These are phyloP conservation scores for Hirudinaria manillensis DNA, from an alignment of 2,888 invertebrate genomes.

Conservation along the genomic window DNA sequence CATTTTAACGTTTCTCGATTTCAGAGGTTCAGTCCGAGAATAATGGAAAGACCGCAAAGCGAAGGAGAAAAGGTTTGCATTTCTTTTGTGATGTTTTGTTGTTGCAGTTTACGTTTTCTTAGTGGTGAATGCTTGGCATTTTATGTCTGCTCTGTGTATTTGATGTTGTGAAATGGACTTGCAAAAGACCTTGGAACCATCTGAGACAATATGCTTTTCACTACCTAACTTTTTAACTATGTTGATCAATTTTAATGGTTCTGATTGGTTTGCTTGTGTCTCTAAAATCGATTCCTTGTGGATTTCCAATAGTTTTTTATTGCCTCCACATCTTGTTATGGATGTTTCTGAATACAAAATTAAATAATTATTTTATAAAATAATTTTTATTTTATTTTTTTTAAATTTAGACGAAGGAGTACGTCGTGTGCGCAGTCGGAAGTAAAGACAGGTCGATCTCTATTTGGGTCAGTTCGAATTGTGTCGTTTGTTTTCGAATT, in stretches of 20 bases:
- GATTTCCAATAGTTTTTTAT: conserved; percentile 1
- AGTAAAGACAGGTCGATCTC: conserved; percentile 71
- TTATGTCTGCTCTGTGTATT: too few species aligned
- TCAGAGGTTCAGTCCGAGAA: conserved; percentile 82
- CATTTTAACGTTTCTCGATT: not conserved
- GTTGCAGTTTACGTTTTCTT: too few species aligned
- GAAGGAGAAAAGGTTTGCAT: conserved; percentile 43
- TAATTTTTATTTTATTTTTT: not conserved
- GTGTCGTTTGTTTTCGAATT: not conserved
- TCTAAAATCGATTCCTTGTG: too few species aligned
- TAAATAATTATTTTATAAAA: not conserved
- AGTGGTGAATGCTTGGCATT: not conserved
- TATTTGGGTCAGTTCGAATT: conserved; percentile 33
- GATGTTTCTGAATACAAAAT: too few species aligned
- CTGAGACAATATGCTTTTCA: too few species aligned
- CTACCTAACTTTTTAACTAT: too few species aligned
- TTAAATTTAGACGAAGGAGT: conserved; percentile 37
- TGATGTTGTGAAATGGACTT: too few species aligned
- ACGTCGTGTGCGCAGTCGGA: conserved; percentile 73
- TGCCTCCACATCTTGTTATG: conserved; percentile 46
- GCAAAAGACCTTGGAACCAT: too few species aligned
- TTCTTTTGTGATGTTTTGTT: too few species aligned
- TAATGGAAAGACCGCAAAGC: conserved; percentile 63
- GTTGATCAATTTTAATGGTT: too few species aligned
- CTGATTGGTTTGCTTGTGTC: too few species aligned